Evolutionary conservation across 2,113 vertebrate genomes (phyloP).

Genomic region (Maccullochella peelii): DNA sequence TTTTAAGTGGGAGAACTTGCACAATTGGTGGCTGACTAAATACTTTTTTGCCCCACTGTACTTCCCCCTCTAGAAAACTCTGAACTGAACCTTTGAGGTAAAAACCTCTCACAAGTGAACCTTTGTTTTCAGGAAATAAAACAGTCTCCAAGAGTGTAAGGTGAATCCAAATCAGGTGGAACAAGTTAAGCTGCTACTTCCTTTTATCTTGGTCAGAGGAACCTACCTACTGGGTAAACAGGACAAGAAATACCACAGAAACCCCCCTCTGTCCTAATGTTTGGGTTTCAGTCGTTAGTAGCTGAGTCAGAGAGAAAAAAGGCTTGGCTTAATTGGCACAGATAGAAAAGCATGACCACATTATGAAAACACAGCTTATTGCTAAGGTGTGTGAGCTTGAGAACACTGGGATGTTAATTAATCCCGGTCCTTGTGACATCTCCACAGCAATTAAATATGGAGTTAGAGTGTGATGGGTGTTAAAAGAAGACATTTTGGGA

Average conservation of each 20-base stretch:
- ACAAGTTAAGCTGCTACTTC: conserved; percentile 56
- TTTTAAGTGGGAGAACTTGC: no score
- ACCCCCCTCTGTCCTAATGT: conserved; percentile 45
- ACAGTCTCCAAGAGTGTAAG: not conserved
- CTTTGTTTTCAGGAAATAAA: conserved; percentile 39
- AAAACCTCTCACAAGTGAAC: conserved; percentile 1
- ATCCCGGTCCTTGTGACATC: conserved; percentile 22
- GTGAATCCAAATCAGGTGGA: conserved; percentile 51
- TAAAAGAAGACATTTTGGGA: not conserved
- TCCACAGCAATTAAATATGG: conserved; percentile 3
- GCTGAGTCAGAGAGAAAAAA: conserved; percentile 49
- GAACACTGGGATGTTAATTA: conserved; percentile 9
- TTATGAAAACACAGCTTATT: conserved; percentile 18
- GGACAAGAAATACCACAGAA: conserved; percentile 13
- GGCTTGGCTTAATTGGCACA: conserved; percentile 46
- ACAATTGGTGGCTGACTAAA: no score
- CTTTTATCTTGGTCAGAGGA: conserved; percentile 34
- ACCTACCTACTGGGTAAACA: conserved; percentile 49
- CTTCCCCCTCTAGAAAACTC: conserved; percentile 3
- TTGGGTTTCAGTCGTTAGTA: conserved; percentile 44
- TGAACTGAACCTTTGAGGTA: conserved; percentile 1
- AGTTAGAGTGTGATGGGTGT: conserved; percentile 4
- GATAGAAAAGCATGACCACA: conserved; percentile 25
- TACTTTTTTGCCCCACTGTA: no score
- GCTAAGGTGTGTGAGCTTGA: conserved; percentile 16